Base-by-base conservation (phyloP, 1,140 invertebrate species). In the Drosophila baimaii region DNA sequence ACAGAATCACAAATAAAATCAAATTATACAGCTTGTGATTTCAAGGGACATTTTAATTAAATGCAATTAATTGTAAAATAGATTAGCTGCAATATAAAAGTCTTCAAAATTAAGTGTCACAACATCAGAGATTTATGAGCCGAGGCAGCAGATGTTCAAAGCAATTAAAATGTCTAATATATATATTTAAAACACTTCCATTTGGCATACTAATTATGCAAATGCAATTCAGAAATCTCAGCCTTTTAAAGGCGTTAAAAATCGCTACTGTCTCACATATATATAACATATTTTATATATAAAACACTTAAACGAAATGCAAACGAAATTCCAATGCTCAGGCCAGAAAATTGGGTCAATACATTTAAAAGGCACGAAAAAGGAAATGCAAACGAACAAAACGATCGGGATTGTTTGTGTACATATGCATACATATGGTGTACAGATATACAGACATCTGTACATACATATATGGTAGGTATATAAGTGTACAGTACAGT, bases 341-440 rank as follows among this genome's bases (percentile, higher is more conserved):
- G 33, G 27, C 51, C 46, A 39, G 69, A 31, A 69, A 88, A 89
- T 75, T 88, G 73, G 84, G 84, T 88, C 84, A 88, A 74, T 77
- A 69, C 76, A 70, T 83, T 79, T 70, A 82, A 81, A 73, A 68
- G 51, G 62, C 79, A 77, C 54, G 62, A 65, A 77, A 79, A 70
- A 88, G 77, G 77, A 86, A 86, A 86, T 79, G 78, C 63, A 81
- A 86, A 63, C 54, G 59, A 51, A 68, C 47, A 79, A 76, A 72
- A 54, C 57, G 77, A 69, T 81, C 51, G 49, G 74, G 56, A 54
- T 74, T 69, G 44, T 47, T 37, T 55, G 61, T 59, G 17, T 75
- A 65, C 8, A 62, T 56, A 41, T 56, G 21, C 25, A 72, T 54
- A 62, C 21, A 54, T 43, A 63, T 49, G 51, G 46, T 10, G 56